phyloP scores from a whole-genome alignment of 2,113 vertebrate genomes.

The Pseudorhombus dupliciocellatus region DNA sequence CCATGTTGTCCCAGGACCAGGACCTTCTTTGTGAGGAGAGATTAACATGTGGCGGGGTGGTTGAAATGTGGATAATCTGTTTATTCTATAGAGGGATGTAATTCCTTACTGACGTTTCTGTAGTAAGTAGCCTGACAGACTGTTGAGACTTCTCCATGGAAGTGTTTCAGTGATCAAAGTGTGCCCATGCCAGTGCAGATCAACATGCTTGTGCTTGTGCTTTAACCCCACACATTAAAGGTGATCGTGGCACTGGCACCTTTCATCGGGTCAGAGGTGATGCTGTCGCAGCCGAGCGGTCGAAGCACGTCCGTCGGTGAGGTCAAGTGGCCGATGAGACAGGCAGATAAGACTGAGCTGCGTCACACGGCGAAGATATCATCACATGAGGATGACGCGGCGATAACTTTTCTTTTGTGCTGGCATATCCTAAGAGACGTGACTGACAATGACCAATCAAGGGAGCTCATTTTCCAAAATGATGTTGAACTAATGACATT shows the following conservation, averaged over 20 bases:
- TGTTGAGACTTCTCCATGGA: neutral
- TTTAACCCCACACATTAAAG: conserved; percentile 3
- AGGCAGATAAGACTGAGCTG: conserved; percentile 1
- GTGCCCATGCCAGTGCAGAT: neutral
- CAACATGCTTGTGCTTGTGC: conserved; percentile 23
- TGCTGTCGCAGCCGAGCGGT: neutral
- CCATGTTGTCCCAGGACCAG: conserved; percentile 5
- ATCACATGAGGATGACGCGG: conserved; percentile 12
- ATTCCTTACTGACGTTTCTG: neutral
- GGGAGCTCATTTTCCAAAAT: conserved; percentile 67
- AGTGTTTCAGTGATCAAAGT: conserved; percentile 8
- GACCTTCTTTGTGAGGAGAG: neutral
- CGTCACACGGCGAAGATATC: neutral
- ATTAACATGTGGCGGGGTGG: neutral
- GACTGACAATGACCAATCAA: conserved; percentile 27
- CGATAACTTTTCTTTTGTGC: too few relatives aligned
- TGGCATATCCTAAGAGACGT: neutral
- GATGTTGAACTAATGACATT: conserved; percentile 79
- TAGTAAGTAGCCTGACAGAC: neutral
- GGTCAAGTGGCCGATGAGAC: neutral
- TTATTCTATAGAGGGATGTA: neutral
- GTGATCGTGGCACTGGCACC: neutral
- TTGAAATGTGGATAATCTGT: neutral
- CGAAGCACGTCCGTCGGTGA: neutral
- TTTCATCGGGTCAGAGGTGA: conserved; percentile 6